Conservation (phyloP, 2,888 invertebrate species). For the Apodemia mormo region DNA sequence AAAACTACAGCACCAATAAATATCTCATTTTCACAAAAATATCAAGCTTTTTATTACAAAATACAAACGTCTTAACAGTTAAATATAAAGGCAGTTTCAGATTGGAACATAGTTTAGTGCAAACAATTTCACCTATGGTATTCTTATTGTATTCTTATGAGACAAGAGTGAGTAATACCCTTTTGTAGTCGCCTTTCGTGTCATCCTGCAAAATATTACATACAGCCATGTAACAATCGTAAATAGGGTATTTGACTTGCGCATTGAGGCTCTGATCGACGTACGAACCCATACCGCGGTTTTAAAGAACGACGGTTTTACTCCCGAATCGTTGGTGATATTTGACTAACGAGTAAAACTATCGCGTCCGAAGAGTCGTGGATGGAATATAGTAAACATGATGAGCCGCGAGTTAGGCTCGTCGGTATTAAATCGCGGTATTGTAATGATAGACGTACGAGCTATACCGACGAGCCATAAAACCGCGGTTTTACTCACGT, state of each 20-base stretch:
- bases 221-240: constrained; percentile 49
- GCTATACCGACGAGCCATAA: no score
- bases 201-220: constrained; percentile 84
- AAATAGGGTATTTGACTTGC: constrained; percentile 15
- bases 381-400: no score
- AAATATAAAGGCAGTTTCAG: constrained; percentile 72
- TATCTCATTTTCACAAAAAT: constrained; percentile 79
- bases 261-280: background rate
- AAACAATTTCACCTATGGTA: constrained; percentile 41
- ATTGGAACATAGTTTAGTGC: constrained; percentile 51
- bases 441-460: no score
- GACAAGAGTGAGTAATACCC: constrained; percentile 83
- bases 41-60: constrained; percentile 64
- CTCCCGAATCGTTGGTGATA: no score
- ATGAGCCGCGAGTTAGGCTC: no score
- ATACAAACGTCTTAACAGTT: constrained; percentile 62
- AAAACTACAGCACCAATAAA: constrained; percentile 81
- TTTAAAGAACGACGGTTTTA: no score
- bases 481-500: no score
- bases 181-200: constrained; percentile 86
- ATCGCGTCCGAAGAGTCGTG: no score
- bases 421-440: no score
- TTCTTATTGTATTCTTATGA: constrained; percentile 55
- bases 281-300: no score
- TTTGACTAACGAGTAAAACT: no score